Evolutionary conservation across 2,888 invertebrate genomes (phyloP), one percentile per base, ranked within the genome.

Genomic region (Noctua fimbriata): DNA sequence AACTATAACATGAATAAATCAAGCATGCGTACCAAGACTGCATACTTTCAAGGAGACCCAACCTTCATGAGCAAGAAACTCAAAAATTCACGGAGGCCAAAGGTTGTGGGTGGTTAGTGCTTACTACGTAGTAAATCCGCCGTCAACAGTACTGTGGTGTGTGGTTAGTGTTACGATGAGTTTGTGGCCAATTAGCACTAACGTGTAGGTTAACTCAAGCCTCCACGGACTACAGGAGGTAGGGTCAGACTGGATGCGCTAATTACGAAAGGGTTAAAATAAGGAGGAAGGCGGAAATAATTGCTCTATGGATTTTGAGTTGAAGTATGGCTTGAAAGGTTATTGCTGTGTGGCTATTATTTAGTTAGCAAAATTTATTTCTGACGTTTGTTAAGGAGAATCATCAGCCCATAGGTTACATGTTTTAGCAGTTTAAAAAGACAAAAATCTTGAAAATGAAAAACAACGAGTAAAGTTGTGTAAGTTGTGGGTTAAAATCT

Each of bases 141-240:
- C 10, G 75, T 41, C 73, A 76, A 76, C 73, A 44, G 74, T 49
- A 69, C 66, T 16, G 74, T 71, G 82, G 83, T 82, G 63, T 16
- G 74, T 71, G 82, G 83, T 82, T 76, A 89, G 79, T 81, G 82
- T 78, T 63, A 89, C 81, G 77, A 77, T 58, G 73, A 69, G 74
- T 67, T 78, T 78, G 87, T 79, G 76, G 81, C 81, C 84, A 88
- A 89, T 88, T 83, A 85, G 79, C 72, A 49, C 77, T 70, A 79
- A 76, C 79, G 78, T 79, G 78, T 69, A 66, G 55, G 82, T 86
- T 79, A 70, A 81, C 70, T 73, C 66, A 18, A 72, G 28, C 75
- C 79, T 74, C 69, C 69, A 70, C 21, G 66, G 76, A 69, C 24
- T 67, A 28, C 63, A 69, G 55, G 58, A 82, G 41, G 44, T 79